phyloP scores from a whole-genome alignment of 2,797 vertebrate species.

The Oreochromis grahami region DNA sequence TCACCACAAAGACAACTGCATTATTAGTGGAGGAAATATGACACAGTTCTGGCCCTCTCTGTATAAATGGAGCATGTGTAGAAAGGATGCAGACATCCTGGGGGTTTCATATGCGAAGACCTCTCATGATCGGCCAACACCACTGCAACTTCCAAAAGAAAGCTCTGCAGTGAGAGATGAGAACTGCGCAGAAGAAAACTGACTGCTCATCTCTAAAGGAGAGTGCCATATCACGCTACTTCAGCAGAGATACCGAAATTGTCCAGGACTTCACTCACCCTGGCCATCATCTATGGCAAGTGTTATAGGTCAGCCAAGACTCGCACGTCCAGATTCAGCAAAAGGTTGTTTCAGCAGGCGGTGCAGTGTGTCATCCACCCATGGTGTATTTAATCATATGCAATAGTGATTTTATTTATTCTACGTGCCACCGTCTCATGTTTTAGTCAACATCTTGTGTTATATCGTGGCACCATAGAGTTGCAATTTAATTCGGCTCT shows the following conservation, averaged over 20 bases:
- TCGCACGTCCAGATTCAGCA: not conserved
- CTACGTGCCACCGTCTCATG: not conserved
- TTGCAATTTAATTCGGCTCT: not conserved
- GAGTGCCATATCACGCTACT: not conserved
- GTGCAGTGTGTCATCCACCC: not conserved
- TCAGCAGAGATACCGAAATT: not conserved
- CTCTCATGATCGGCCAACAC: not conserved
- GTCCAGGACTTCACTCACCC: not conserved
- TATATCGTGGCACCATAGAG: not conserved
- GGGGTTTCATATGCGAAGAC: not conserved
- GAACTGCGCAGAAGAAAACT: not conserved
- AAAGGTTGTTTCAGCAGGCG: not conserved
- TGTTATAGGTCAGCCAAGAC: not conserved
- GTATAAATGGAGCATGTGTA: not conserved
- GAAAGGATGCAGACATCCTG: not conserved
- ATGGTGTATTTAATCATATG: not conserved
- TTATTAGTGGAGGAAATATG: not conserved
- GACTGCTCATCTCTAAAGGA: not conserved
- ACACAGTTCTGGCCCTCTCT: not conserved
- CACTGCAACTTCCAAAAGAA: not conserved
- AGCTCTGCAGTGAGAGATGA: not conserved
- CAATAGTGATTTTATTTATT: not conserved
- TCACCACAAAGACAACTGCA: not conserved
- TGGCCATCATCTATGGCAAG: not conserved
- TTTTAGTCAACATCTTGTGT: not conserved